Evolutionary conservation across 2,113 vertebrate species (phyloP), one percentile per base, ranked within the genome.

Genomic region (Mus pahari): DNA sequence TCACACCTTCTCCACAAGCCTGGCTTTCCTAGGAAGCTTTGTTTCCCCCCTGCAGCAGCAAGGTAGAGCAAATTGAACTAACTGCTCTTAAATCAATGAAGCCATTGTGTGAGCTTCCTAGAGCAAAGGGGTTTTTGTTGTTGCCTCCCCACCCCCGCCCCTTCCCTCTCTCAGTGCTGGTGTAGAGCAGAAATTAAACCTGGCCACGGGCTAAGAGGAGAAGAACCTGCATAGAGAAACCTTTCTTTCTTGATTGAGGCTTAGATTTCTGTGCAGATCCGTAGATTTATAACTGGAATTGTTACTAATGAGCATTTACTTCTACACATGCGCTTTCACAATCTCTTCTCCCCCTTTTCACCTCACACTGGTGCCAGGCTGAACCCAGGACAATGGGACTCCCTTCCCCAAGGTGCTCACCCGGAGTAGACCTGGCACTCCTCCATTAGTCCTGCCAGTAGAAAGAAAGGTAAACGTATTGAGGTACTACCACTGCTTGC

Each of bases 11-110:
- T 58, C 92, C 96, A 96, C 95, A 96, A 86, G 89, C 88, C 66
- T 10, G 93, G 94, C 93, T 94, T 96, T 94, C 90, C 87, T 78
- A 92, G 94, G 90, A 96, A 83, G 74, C 64, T 94, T 94, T 92
- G 92, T 91, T 75, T 74, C 9, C 53, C 90, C 36, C 36, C 78
- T 93, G 91, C 87, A 92, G 91, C 87, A 92, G 77, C 81, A n/a
- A 97, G 83, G 96, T 95, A 95, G 96, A 96, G 75, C 90, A 90
- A 86, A 94, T 83, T 86, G 91, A 94, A 96, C 79, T 39, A 78
- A 93, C 94, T 92, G 94, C 90, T 92, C 93, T 92, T 90, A 53
- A 50, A 95, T 97, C 97, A 98, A 96, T 96, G 97, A 87, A 36
- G 7, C 70, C 90, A 90, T 96, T 97, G 94, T 98, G 73, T 36